phyloP scores from a whole-genome alignment of 2,113 vertebrate genomes.

The Leucosticte australis region DNA sequence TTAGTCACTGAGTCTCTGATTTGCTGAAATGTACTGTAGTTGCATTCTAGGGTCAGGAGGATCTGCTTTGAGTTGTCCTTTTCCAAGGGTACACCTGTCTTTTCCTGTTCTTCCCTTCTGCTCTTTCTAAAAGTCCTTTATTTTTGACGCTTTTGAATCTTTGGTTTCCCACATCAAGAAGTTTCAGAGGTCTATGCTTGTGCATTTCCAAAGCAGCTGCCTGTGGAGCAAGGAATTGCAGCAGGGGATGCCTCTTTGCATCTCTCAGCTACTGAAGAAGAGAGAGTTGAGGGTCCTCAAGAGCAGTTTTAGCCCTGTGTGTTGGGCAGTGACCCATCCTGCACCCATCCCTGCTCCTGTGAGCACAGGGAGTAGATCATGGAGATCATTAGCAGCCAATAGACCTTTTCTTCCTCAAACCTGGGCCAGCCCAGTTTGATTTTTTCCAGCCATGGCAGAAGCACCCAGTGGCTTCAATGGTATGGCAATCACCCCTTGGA shows the following conservation, averaged over 20 bases:
- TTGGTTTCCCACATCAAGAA: neutral
- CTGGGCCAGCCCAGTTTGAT: neutral
- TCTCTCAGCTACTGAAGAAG: neutral
- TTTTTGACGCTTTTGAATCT: neutral
- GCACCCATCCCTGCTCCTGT: too few species aligned
- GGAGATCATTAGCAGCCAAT: neutral
- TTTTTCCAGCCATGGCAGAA: neutral
- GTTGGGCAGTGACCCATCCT: neutral
- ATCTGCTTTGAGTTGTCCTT: neutral
- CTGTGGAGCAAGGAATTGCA: neutral
- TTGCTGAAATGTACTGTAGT: neutral
- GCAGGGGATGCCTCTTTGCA: neutral
- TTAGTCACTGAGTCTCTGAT: neutral
- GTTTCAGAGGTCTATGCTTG: neutral
- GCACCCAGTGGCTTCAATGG: neutral
- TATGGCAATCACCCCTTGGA: neutral
- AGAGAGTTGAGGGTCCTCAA: neutral
- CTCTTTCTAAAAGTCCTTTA: neutral
- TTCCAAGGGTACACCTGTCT: neutral
- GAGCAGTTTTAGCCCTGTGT: neutral
- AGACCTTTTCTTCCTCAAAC: neutral
- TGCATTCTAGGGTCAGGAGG: neutral
- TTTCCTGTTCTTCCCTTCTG: neutral
- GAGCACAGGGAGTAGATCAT: neutral
- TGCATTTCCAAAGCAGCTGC: neutral